A percentile compares a stretch with the other conserved stretches of the same genome.
Evolutionary conservation across 1,140 invertebrate genomes (phyloP).

Genomic region (Antheraea mylitta): DNA sequence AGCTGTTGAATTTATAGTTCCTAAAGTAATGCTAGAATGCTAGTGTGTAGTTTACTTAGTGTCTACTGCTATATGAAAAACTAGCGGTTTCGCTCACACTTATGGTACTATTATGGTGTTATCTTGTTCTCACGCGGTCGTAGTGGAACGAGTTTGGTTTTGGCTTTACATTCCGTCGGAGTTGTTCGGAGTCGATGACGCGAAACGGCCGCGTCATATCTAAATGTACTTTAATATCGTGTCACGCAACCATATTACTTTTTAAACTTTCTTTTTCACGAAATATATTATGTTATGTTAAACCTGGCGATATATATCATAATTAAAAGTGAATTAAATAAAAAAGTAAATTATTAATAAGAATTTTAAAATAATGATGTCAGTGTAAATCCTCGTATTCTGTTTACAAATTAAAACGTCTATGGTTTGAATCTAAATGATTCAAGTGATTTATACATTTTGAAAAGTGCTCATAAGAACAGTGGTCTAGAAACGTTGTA

Average conservation of each 20-base stretch:
- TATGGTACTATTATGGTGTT: conserved; percentile 48
- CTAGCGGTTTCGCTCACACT: conserved; percentile 35
- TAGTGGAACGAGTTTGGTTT: conserved; percentile 18
- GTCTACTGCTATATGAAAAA: not conserved
- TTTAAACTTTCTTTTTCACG: conserved; percentile 46
- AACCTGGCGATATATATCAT: not conserved
- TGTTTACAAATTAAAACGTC: conserved; percentile 40
- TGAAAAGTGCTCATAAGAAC: conserved; percentile 51
- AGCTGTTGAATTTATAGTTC: not conserved
- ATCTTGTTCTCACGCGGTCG: conserved; percentile 36
- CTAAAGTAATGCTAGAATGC: not conserved
- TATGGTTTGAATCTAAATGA: conserved; percentile 55
- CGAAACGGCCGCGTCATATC: conserved; percentile 43
- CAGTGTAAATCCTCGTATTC: conserved; percentile 14
- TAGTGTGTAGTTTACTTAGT: not conserved
- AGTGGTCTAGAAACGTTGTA: conserved; percentile 40
- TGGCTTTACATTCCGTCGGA: conserved; percentile 49
- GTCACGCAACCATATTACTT: conserved; percentile 29
- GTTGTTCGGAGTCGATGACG: conserved; percentile 34
- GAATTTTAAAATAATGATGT: conserved; percentile 29
- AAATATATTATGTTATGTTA: conserved; percentile 10
- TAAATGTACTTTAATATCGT: conserved; percentile 20
- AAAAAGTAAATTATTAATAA: conserved; percentile 8
- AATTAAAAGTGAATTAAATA: conserved; percentile 16
- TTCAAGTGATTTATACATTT: conserved; percentile 57